Conservation (phyloP, 2,797 vertebrate genomes). For the Hemitrygon akajei region DNA sequence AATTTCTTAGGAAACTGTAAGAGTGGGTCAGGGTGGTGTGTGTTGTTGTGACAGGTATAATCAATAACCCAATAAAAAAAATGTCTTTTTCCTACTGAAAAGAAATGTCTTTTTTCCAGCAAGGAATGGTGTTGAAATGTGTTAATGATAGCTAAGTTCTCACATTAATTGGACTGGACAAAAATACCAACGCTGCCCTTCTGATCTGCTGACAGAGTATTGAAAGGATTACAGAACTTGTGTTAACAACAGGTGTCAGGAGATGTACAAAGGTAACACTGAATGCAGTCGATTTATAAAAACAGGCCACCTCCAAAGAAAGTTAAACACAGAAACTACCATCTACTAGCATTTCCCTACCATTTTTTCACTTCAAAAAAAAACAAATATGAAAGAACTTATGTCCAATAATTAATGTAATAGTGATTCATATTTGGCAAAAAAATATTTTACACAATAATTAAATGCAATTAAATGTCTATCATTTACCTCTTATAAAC, state of each 20-base stretch:
- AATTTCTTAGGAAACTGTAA: constrained; percentile 39
- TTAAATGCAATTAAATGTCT: not conserved
- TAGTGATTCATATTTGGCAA: not conserved
- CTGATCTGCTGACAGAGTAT: constrained; percentile 83
- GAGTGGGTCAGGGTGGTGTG: constrained; percentile 45
- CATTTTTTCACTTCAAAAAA: not conserved
- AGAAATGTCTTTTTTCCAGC: constrained; percentile 44
- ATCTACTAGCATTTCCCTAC: not conserved
- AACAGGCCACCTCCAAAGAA: constrained; percentile 17
- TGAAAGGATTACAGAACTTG: constrained; percentile 73
- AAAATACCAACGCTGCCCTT: constrained; percentile 79
- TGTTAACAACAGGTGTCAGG: constrained; percentile 85
- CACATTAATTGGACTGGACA: constrained; percentile 83
- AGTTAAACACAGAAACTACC: constrained; percentile 7
- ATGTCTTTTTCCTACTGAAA: constrained; percentile 36
- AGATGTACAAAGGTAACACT: constrained; percentile 40
- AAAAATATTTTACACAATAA: not conserved
- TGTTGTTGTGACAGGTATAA: constrained; percentile 50
- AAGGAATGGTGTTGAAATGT: constrained; percentile 66
- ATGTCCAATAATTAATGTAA: not conserved
- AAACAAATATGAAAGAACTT: not conserved
- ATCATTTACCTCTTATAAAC: not conserved
- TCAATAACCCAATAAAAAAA: constrained; percentile 33
- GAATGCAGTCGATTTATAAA: constrained; percentile 39
- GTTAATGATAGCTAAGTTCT: constrained; percentile 70